These are phyloP conservation scores for Macaria liturata DNA, from an alignment of 2,888 invertebrate genomes.

Conservation along the genomic window DNA sequence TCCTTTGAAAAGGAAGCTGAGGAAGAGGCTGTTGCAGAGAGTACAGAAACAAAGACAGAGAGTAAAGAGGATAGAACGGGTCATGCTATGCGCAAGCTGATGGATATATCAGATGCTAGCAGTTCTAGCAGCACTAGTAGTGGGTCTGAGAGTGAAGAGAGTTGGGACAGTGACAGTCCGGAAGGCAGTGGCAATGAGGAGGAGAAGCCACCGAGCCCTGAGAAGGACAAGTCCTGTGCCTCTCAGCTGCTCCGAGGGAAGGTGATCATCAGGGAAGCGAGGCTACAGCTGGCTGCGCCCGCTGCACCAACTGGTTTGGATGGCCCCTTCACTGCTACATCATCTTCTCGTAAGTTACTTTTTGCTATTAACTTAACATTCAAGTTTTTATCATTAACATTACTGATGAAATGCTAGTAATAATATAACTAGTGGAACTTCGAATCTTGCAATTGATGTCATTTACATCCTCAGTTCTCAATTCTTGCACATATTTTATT, in stretches of 20 bases:
- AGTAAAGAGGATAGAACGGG: conserved; percentile 71
- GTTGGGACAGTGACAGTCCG: conserved; percentile 73
- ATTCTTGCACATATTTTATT: too few relatives aligned
- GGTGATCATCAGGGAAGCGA: conserved; percentile 87
- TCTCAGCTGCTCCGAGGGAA: conserved; percentile 84
- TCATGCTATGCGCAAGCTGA: conserved; percentile 74
- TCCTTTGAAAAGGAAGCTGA: conserved; percentile 71
- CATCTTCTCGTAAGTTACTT: conserved; percentile 66
- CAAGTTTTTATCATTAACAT: too few relatives aligned
- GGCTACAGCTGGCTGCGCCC: conserved; percentile 83
- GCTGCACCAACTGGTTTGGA: conserved; percentile 78
- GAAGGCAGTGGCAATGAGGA: conserved; percentile 68
- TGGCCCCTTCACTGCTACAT: conserved; percentile 84
- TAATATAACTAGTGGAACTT: too few relatives aligned
- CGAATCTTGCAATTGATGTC: too few relatives aligned
- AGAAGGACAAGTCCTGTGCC: conserved; percentile 69
- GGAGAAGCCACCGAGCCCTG: conserved; percentile 69
- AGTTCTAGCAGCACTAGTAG: conserved; percentile 73
- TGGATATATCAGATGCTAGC: conserved; percentile 79
- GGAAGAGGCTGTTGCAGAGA: conserved; percentile 71
- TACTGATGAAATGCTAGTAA: too few relatives aligned
- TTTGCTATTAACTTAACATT: too few relatives aligned
- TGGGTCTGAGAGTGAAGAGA: conserved; percentile 74
- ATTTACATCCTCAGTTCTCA: too few relatives aligned
- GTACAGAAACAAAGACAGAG: conserved; percentile 59